Base-by-base conservation (phyloP, 1,140 invertebrate species). In the Andrena cerasifolii region DNA sequence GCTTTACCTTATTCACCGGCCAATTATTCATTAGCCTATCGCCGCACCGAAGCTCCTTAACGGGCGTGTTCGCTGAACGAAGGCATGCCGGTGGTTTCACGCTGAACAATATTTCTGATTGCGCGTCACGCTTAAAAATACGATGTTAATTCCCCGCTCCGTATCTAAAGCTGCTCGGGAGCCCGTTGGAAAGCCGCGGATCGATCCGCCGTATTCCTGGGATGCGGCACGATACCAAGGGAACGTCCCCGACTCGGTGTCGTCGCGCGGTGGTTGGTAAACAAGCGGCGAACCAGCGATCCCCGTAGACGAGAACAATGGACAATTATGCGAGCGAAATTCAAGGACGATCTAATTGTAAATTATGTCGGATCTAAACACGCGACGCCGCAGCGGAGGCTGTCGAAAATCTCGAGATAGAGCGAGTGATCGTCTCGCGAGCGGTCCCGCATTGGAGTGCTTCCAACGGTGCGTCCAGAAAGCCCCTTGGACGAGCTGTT, bases 361-460 rank as follows among this genome's bases (percentile, higher is more conserved):
- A 59, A 12, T 45, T 56, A 26, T 18, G 28, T 24, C 16, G 14
- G 10, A 6, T 10, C 24, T 26, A 3, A 54, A 1, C 28, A 28
- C 24, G 6, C n/a, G n/a, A n/a, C n/a, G n/a, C n/a, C 28, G 8
- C 21, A 3, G 12, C 43, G 43, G 43, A 16, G 8, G 8, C 43
- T 45, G 24, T 24, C 12, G 18, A 0, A 18, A 18, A 31, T 18
- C 10, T 47, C n/a, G 6, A 18, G 21, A 6, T 1, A 24, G 18
- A n/a, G n/a, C n/a, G 24, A 74, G n/a, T 67, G 36, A 45, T 21
- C n/a, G 3, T 62, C 53, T n/a, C n/a, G 40, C 18, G 6, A 67
- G n/a, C n/a, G n/a, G n/a, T n/a, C 28, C 62, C n/a, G 45, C 31
- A 21, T 61, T 79, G 68, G 47, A 81, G 67, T 47, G 59, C 0